phyloP scores from a whole-genome alignment of 1,140 invertebrate genomes.

The Aphaenogaster rudis region DNA sequence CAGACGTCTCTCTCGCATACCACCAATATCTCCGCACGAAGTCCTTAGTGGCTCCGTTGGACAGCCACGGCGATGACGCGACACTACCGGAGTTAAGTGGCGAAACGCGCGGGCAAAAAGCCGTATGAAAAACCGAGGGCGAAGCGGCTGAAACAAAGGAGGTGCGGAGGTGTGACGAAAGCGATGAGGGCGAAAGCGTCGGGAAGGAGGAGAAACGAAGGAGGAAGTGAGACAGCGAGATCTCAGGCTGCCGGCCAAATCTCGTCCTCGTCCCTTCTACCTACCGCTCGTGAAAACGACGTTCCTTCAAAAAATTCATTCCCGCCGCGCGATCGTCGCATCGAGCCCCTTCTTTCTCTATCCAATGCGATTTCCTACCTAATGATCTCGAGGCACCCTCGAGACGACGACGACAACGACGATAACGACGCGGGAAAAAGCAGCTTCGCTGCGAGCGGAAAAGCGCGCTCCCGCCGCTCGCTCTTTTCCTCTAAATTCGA shows the following conservation, averaged over 20 bases:
- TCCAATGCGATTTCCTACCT: constrained; percentile 62
- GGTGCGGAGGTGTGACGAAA: constrained; percentile 84
- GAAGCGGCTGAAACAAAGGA: constrained; percentile 85
- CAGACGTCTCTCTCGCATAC: constrained; percentile 70
- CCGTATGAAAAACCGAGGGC: constrained; percentile 80
- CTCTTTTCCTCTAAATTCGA: constrained; percentile 56
- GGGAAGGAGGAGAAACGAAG: not conserved
- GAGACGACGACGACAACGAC: constrained; percentile 24
- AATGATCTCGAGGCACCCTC: constrained; percentile 55
- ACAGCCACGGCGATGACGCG: constrained; percentile 82
- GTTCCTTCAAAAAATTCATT: constrained; percentile 72
- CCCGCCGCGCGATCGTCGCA: constrained; percentile 54
- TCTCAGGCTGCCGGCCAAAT: constrained; percentile 8
- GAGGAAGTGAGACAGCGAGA: constrained; percentile 23
- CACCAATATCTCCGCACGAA: constrained; percentile 72
- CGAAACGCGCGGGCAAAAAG: constrained; percentile 85
- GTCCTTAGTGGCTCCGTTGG: constrained; percentile 71
- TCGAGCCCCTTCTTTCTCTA: constrained; percentile 23
- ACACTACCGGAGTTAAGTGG: constrained; percentile 86
- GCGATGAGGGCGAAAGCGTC: constrained; percentile 61
- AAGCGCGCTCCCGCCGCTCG: constrained; percentile 20
- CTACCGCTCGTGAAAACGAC: constrained; percentile 52
- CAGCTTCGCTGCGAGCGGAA: constrained; percentile 22
- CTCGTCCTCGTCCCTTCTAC: constrained; percentile 34
- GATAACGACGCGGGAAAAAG: constrained; percentile 34